Base-by-base conservation (phyloP, 2,888 invertebrate species). In the Spilosoma lubricipeda region DNA sequence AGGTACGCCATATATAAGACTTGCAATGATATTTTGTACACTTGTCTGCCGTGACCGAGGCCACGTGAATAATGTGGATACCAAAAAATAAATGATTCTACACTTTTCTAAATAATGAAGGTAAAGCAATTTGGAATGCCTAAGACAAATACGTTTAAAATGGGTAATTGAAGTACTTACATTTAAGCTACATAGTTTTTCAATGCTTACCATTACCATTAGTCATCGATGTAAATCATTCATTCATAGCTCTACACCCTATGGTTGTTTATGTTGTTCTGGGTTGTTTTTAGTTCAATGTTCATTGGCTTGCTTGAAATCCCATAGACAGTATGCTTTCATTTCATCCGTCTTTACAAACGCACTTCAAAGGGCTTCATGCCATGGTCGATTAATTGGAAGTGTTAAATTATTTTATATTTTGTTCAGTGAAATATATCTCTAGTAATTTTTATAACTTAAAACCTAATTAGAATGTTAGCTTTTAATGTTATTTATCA, bases 371-470 rank as follows among this genome's bases (percentile, higher is more conserved):
- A 84, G 85, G 83, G 87, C 86, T 88, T 81, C 82, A 82, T 73
- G 89, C 86, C 86, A 85, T 88, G 90, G 91, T 92, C 89, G 91
- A 91, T 88, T 90, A 84, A 83, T 86, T 85, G 80, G 77, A 86
- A 83, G 87, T 90, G 89, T 88, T 88, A 76, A 79, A 86, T 85
- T 87, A 86, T 84, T 90, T 88, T 90, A 86, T 90, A 86, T 85
- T 89, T 85, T 80, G 80, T 85, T 86, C 73, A 76, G 83, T 83
- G 85, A 83, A 78, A 75, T 77, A 79, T 86, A 80, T 77, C 80
- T 74, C 74, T 81, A 84, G 72, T 39, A 63, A 20, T 30, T 84
- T 85, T 90, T 85, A 88, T 92, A 90, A 93, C 90, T 90, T 82
- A 94, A 92, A 83, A 81, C 90, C 79, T 74, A 77, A 80, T 70